Evolutionary conservation across 1,140 invertebrate species (phyloP).

Genomic region (Anoplophora glabripennis): DNA sequence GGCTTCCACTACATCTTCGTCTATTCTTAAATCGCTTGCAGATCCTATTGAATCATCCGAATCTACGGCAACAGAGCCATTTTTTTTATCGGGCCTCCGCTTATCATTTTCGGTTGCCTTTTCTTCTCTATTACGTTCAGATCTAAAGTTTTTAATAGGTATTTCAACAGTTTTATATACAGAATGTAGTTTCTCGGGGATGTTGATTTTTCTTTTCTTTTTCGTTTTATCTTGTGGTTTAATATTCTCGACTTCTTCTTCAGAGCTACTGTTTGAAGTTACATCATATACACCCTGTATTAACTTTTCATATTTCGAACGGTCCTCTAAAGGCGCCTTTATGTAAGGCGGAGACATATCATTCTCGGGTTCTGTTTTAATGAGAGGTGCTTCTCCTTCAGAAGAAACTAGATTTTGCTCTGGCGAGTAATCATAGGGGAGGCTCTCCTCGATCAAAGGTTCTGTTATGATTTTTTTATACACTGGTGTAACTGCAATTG

Average conservation of each 20-base stretch:
- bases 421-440: conserved; percentile 12
- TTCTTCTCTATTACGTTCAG: conserved; percentile 15
- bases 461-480: conserved; percentile 13
- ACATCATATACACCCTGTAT: conserved; percentile 57
- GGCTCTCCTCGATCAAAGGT: conserved; percentile 23
- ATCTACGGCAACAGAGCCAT: conserved; percentile 46
- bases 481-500: conserved; percentile 13
- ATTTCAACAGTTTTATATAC: conserved; percentile 52
- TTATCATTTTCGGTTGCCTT: conserved; percentile 41
- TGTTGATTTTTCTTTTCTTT: conserved; percentile 39
- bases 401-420: conserved; percentile 25
- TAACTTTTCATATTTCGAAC: conserved; percentile 79
- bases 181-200: conserved; percentile 46
- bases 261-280: conserved; percentile 58
- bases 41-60: conserved; percentile 74
- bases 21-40: conserved; percentile 64
- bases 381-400: conserved; percentile 37
- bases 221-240: conserved; percentile 34
- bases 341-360: conserved; percentile 58
- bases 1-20: conserved; percentile 47
- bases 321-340: conserved; percentile 65
- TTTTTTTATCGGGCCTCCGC: conserved; percentile 43
- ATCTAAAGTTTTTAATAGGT: conserved; percentile 42
- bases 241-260: conserved; percentile 51
- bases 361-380: conserved; percentile 37